Conservation (phyloP, 1,140 invertebrate species). For the Diplogasteroides magnus region DNA sequence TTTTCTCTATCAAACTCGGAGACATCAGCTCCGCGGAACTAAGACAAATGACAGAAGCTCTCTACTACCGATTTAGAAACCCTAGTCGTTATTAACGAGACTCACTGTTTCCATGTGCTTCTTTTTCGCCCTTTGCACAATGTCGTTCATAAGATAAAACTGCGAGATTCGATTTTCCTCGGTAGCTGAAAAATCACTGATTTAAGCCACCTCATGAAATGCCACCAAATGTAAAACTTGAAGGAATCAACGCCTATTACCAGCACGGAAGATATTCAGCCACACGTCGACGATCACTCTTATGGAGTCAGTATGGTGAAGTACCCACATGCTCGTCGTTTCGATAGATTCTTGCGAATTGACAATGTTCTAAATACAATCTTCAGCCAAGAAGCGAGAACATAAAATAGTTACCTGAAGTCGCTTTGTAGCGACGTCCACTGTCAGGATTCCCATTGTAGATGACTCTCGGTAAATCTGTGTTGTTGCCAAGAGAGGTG, state of each 20-base stretch:
- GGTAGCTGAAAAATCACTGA: not conserved
- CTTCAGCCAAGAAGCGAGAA: too few relatives aligned
- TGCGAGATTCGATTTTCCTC: not conserved
- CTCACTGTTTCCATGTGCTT: not conserved
- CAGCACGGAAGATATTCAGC: not conserved
- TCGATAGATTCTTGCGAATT: not conserved
- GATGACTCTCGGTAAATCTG: too few relatives aligned
- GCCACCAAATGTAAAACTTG: too few relatives aligned
- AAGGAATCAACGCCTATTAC: not conserved
- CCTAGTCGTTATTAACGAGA: too few relatives aligned
- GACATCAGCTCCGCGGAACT: too few relatives aligned
- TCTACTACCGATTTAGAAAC: too few relatives aligned
- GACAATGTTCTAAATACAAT: not conserved
- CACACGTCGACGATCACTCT: not conserved
- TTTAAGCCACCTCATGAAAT: too few relatives aligned
- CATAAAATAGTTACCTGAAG: not conserved
- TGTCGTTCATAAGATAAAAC: not conserved
- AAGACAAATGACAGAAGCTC: too few relatives aligned
- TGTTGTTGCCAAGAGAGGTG: too few relatives aligned
- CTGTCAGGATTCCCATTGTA: not conserved
- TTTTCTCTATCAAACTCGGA: too few relatives aligned
- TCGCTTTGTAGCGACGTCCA: not conserved
- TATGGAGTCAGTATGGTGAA: not conserved
- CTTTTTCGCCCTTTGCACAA: not conserved
- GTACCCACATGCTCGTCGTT: not conserved